phyloP scores from a whole-genome alignment of 2,113 vertebrate genomes.

The Dipodomys stephensi region DNA sequence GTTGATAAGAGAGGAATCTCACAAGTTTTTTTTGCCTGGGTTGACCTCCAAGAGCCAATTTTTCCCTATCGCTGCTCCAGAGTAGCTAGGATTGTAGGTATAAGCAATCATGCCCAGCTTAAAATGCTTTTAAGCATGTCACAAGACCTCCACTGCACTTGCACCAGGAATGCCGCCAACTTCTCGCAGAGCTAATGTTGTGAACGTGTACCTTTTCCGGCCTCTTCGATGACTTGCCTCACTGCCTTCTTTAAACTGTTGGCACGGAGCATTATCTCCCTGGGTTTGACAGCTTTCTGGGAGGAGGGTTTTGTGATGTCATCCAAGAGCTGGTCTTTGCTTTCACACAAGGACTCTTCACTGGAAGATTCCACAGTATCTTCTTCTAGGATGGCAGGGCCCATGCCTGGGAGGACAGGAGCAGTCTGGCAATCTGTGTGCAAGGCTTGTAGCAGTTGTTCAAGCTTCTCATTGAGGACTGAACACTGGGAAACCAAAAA shows the following conservation, averaged over 20 bases:
- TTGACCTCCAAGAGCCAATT: too few relatives aligned
- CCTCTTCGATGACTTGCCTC: conserved; percentile 97
- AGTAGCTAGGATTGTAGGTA: too few relatives aligned
- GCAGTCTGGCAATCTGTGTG: conserved; percentile 90
- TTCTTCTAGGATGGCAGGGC: conserved; percentile 93
- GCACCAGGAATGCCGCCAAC: not conserved
- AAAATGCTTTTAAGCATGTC: not conserved
- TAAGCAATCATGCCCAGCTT: too few relatives aligned
- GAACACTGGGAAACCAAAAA: conserved; percentile 89
- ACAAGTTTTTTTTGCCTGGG: too few relatives aligned
- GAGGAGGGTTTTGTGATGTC: conserved; percentile 88
- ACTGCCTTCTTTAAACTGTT: conserved; percentile 99
- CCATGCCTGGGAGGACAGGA: conserved; percentile 83
- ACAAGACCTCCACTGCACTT: not conserved
- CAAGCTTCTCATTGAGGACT: conserved; percentile 96
- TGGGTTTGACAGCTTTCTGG: conserved; percentile 90
- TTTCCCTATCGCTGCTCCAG: too few relatives aligned
- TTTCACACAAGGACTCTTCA: conserved; percentile 94
- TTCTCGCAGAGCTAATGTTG: not conserved
- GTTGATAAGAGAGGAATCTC: too few relatives aligned
- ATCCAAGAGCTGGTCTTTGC: conserved; percentile 91
- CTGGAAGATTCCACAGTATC: conserved; percentile 92
- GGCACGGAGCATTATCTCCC: conserved; percentile 95
- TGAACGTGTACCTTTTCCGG: conserved; percentile 91
- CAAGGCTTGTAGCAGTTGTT: conserved; percentile 94